phyloP scores from a whole-genome alignment of 2,113 vertebrate genomes.

The Planiliza haematocheilus region DNA sequence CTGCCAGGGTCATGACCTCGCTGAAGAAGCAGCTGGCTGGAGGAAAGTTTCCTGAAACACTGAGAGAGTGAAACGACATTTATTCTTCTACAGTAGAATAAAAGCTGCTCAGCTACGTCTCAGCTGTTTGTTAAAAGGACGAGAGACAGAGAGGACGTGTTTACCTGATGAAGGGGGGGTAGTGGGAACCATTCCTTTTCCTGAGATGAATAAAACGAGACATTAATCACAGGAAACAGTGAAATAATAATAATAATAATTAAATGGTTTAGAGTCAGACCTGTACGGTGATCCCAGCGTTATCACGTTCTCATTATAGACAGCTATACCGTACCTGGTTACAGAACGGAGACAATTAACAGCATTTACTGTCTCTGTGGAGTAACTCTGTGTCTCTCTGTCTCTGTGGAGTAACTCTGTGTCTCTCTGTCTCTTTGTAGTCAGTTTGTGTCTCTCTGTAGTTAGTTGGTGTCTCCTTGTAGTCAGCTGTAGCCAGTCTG shows the following conservation, averaged over 20 bases:
- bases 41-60: conserved; percentile 89
- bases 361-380: too few species aligned
- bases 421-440: too few species aligned
- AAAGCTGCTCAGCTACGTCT: too few species aligned
- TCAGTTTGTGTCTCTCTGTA: too few species aligned
- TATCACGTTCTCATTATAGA: conserved; percentile 85
- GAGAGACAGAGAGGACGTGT: not conserved
- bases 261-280: too few species aligned
- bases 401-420: too few species aligned
- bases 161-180: conserved; percentile 92
- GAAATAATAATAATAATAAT: too few species aligned
- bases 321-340: conserved; percentile 90
- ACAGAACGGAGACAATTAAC: not conserved
- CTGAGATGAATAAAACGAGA: conserved; percentile 34
- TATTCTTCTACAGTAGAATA: too few species aligned
- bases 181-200: conserved; percentile 77
- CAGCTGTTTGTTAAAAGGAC: too few species aligned
- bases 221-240: not conserved
- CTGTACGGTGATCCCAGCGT: conserved; percentile 84
- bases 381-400: too few species aligned
- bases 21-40: conserved; percentile 95
- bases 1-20: conserved; percentile 93
- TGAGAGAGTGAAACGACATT: conserved; percentile 74
- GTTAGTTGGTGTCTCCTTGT: too few species aligned
- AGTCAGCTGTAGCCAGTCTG: too few species aligned